Evolutionary conservation across 2,113 vertebrate genomes (phyloP).

Genomic region (Erpornis zantholeuca): DNA sequence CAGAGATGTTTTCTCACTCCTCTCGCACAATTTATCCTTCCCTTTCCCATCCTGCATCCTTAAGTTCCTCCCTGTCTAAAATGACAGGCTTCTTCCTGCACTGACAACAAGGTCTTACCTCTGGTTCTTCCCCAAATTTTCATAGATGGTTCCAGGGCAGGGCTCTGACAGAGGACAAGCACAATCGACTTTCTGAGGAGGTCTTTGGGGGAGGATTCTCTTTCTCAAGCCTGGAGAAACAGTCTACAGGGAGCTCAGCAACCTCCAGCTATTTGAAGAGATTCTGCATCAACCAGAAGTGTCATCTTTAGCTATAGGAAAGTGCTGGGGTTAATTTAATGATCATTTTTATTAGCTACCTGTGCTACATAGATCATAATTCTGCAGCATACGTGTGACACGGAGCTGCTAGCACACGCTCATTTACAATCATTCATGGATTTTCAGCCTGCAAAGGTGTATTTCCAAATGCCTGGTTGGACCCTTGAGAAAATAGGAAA

Average conservation of each 20-base stretch:
- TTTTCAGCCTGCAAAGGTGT: background rate
- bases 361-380: background rate
- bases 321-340: background rate
- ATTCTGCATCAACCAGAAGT: background rate
- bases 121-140: background rate
- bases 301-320: background rate
- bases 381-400: background rate
- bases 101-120: background rate
- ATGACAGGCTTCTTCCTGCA: background rate
- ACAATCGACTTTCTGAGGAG: background rate
- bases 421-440: background rate
- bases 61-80: background rate
- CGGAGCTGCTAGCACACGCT: background rate
- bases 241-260: background rate
- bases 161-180: background rate
- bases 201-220: background rate
- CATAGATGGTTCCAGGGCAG: background rate
- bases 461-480: background rate
- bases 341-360: background rate
- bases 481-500: background rate
- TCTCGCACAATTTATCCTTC: background rate
- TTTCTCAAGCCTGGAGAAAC: background rate
- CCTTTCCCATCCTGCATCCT: background rate
- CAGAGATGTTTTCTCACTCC: background rate
- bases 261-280: background rate